These are phyloP conservation scores for Lota lota DNA, from an alignment of 2,113 vertebrate genomes.

Conservation along the genomic window DNA sequence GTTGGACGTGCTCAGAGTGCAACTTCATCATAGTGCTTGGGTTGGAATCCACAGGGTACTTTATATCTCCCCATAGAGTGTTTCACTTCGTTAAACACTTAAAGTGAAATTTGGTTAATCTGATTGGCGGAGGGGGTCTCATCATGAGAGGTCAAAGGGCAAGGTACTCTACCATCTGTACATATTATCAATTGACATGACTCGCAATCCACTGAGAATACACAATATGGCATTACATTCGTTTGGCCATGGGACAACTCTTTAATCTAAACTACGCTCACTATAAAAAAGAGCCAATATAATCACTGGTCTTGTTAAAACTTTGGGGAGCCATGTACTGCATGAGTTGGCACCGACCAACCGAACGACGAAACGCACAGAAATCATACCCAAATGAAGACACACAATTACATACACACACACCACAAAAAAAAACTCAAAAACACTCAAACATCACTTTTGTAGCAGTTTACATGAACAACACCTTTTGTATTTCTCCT, in stretches of 20 bases:
- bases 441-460: constrained; percentile 30
- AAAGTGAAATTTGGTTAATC: too few species aligned
- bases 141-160: too few species aligned
- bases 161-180: too few species aligned
- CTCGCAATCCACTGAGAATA: constrained; percentile 8
- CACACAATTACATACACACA: constrained; percentile 6
- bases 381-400: constrained; percentile 16
- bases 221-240: constrained; percentile 28
- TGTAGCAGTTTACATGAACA: constrained; percentile 59
- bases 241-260: constrained; percentile 36
- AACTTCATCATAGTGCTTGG: too few species aligned
- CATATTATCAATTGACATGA: not conserved
- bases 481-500: constrained; percentile 46
- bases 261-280: constrained; percentile 33
- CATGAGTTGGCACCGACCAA: constrained; percentile 31
- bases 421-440: too few species aligned
- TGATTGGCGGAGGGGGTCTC: too few species aligned
- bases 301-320: constrained; percentile 23
- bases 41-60: too few species aligned
- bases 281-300: constrained; percentile 12
- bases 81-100: too few species aligned
- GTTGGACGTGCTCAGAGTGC: too few species aligned
- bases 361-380: constrained; percentile 41
- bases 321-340: constrained; percentile 1
- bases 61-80: too few species aligned